phyloP scores from a whole-genome alignment of 2,888 invertebrate genomes.

The Troglohyphantes excavatus region DNA sequence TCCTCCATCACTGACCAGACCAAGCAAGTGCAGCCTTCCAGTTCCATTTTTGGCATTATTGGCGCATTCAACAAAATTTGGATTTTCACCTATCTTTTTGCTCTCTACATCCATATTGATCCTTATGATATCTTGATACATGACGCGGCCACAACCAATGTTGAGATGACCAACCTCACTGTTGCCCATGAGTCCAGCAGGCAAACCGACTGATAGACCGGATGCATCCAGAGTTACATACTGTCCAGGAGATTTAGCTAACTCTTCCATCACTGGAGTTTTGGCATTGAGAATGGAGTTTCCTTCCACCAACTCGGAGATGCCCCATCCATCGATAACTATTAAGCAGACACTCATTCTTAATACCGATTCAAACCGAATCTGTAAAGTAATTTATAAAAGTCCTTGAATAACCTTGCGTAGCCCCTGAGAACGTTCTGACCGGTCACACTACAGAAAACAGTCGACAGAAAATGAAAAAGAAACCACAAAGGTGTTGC shows the following conservation, averaged over 20 bases:
- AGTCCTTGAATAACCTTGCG: conserved; percentile 76
- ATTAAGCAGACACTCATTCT: conserved; percentile 82
- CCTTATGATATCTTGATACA: conserved; percentile 84
- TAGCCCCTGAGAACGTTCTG: conserved; percentile 37
- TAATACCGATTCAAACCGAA: background rate
- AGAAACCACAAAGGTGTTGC: conserved; percentile 21
- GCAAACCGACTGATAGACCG: conserved; percentile 83
- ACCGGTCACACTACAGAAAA: conserved; percentile 19
- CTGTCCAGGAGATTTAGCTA: conserved; percentile 82
- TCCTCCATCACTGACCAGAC: conserved; percentile 83
- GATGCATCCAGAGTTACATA: conserved; percentile 82
- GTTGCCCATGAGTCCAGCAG: conserved; percentile 84
- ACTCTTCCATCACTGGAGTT: conserved; percentile 83
- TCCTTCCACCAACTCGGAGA: conserved; percentile 82
- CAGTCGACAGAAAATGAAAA: conserved; percentile 14
- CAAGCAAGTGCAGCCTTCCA: conserved; percentile 83
- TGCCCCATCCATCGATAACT: conserved; percentile 84
- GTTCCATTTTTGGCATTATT: conserved; percentile 82
- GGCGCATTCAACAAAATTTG: conserved; percentile 82
- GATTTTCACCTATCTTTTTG: conserved; percentile 82
- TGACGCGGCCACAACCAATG: conserved; percentile 83
- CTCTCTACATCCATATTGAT: conserved; percentile 82
- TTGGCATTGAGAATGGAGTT: conserved; percentile 83
- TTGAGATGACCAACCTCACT: conserved; percentile 84
- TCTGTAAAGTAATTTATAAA: background rate